Evolutionary conservation across 1,140 invertebrate genomes (phyloP), one percentile per base, ranked within the genome.

Genomic region (Meteorus sp.): DNA sequence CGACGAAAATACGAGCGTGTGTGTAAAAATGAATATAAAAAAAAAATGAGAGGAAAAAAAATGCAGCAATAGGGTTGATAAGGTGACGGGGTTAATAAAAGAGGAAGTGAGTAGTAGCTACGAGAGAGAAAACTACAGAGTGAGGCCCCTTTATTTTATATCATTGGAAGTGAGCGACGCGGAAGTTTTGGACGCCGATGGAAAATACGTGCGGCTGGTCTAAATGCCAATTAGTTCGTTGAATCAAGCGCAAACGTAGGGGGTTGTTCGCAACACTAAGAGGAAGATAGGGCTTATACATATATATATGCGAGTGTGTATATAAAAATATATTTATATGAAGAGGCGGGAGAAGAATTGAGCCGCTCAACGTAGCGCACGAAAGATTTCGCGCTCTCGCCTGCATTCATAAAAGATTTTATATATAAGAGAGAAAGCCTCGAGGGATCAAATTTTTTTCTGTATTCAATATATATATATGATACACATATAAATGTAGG

Each of bases 171-270:
- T 63, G 66, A 68, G 64, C 65, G 66, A 68, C 63, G 68, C 64
- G 67, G 66, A 71, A 71, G 67, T 71, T 39, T 47, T 71, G 59
- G 66, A 61, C 62, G 63, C 62, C 66, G 66, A 65, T 65, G 64
- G 64, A 65, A 72, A 70, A 67, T 67, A 67, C 64, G 65, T 64
- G n/a, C n/a, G 65, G 65, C 59, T 62, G 66, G 61, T 63, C 61
- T 72, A 69, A 69, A 72, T 70, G 66, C 68, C 70, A 72, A 72
- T 72, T 72, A 70, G 70, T 67, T 72, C 63, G 66, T 62, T 70
- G 68, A 70, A 72, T 72, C 66, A 65, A 68, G 65, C 58, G 61
- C 63, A 61, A 67, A 64, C 61, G 62, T 62, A 60, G 55, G 61
- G 27, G 23, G n/a, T n/a, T n/a, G n/a, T n/a, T n/a, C n/a, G n/a